Evolutionary conservation across 2,888 invertebrate species (phyloP).

Genomic region (Thecocarcelia acutangulata): DNA sequence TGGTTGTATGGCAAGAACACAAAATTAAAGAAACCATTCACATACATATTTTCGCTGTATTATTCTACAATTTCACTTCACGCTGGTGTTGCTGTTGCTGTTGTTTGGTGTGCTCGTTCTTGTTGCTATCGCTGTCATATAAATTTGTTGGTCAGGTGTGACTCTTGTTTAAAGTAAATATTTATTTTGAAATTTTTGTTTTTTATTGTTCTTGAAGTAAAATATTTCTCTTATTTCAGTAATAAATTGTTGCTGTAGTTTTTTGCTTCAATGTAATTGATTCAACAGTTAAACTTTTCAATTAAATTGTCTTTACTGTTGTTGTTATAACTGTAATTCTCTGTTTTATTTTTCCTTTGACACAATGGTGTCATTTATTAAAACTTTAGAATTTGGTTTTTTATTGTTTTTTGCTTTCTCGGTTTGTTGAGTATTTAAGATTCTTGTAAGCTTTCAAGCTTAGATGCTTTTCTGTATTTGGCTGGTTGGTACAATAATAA

Average conservation of each 20-base stretch:
- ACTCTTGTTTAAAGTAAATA: conserved; percentile 35
- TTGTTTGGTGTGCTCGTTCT: background rate
- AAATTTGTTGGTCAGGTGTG: conserved; percentile 56
- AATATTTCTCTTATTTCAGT: conserved; percentile 15
- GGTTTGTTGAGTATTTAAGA: conserved; percentile 12
- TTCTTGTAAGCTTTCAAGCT: conserved; percentile 12
- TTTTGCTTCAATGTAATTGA: conserved; percentile 66
- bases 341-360: conserved; percentile 14
- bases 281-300: conserved; percentile 67
- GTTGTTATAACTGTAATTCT: conserved; percentile 1
- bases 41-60: background rate
- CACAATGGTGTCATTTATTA: conserved; percentile 38
- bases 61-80: background rate
- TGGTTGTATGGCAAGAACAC: background rate
- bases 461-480: conserved; percentile 9
- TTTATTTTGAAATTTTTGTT: conserved; percentile 58
- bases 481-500: background rate
- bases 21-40: background rate
- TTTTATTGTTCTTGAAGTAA: conserved; percentile 45
- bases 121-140: conserved; percentile 23
- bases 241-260: conserved; percentile 6
- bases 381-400: conserved; percentile 30
- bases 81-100: background rate
- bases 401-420: background rate
- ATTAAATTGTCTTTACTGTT: conserved; percentile 20